Evolutionary conservation across 1,140 invertebrate species (phyloP).

Genomic region (Calephelis virginiensis): DNA sequence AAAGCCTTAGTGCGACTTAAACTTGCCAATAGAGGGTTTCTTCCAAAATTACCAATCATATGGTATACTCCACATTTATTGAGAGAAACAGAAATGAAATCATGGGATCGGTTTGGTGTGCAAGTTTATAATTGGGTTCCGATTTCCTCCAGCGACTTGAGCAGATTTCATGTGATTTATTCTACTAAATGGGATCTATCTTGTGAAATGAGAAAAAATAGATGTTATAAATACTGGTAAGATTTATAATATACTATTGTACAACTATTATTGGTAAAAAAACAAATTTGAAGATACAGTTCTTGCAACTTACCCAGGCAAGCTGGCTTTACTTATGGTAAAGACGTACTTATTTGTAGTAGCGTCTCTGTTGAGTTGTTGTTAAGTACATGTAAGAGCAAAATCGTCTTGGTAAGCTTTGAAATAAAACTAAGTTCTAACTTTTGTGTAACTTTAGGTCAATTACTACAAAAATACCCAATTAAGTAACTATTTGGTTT

Average conservation of each 20-base stretch:
- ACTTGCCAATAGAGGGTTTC: conserved; percentile 78
- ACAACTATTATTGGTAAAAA: too few species aligned
- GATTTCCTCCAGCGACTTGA: conserved; percentile 54
- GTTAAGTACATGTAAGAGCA: too few species aligned
- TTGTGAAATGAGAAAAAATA: conserved; percentile 82
- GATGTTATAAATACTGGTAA: conserved; percentile 81
- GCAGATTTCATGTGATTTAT: conserved; percentile 84
- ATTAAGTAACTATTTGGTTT: too few species aligned
- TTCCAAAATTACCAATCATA: conserved; percentile 61
- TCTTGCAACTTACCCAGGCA: too few species aligned
- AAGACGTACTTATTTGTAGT: too few species aligned
- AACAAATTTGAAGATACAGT: too few species aligned
- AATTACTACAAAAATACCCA: too few species aligned
- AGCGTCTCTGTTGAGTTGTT: too few species aligned
- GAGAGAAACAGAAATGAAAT: conserved; percentile 38
- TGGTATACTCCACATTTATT: conserved; percentile 48
- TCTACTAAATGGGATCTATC: conserved; percentile 41
- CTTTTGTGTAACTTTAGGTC: too few species aligned
- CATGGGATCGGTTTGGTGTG: conserved; percentile 79
- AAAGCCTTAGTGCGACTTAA: conserved; percentile 79
- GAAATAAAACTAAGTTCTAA: too few species aligned
- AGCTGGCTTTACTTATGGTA: too few species aligned
- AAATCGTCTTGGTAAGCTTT: too few species aligned
- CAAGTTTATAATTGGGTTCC: conserved; percentile 78
- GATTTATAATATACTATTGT: background rate